Percentiles rank a stretch among this genome's conserved stretches.
phyloP scores from a whole-genome alignment of 1,140 invertebrate species.

The Hirudo medicinalis region DNA sequence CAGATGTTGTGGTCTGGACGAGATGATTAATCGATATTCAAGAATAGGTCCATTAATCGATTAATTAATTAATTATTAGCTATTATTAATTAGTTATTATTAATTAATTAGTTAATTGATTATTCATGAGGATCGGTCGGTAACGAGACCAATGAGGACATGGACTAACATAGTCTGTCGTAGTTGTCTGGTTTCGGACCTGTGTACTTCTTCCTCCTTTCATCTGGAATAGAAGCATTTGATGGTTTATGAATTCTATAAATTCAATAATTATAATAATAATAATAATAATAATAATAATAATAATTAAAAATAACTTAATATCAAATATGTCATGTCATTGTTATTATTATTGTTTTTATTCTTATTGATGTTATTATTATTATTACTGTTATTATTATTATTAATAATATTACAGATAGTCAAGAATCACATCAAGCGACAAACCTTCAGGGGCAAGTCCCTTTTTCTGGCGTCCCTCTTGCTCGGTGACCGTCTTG shows the following conservation, averaged over 20 bases:
- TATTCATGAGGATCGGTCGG: not conserved
- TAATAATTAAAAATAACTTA: too few relatives aligned
- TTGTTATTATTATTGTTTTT: not conserved
- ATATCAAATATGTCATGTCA: too few relatives aligned
- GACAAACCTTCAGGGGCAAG: constrained; percentile 11
- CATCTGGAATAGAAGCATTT: not conserved
- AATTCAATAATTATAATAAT: too few relatives aligned
- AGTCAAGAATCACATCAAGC: too few relatives aligned
- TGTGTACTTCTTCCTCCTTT: constrained; percentile 71
- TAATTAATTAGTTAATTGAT: constrained; percentile 2
- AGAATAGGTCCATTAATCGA: too few relatives aligned
- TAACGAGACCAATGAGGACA: not conserved
- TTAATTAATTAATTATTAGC: too few relatives aligned
- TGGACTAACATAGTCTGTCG: constrained; percentile 67
- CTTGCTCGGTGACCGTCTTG: constrained; percentile 29
- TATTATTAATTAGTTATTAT: too few relatives aligned
- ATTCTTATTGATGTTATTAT: too few relatives aligned
- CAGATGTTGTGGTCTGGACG: constrained; percentile 80
- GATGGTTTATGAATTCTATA: too few relatives aligned
- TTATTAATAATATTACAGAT: too few relatives aligned
- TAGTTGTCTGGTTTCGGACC: constrained; percentile 75
- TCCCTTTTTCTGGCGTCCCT: constrained; percentile 22
- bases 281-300: too few relatives aligned
- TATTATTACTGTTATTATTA: constrained; percentile 7
- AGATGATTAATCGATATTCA: constrained; percentile 12